These are phyloP conservation scores for Scyliorhinus canicula DNA, from an alignment of 2,797 vertebrate species.

Conservation along the genomic window DNA sequence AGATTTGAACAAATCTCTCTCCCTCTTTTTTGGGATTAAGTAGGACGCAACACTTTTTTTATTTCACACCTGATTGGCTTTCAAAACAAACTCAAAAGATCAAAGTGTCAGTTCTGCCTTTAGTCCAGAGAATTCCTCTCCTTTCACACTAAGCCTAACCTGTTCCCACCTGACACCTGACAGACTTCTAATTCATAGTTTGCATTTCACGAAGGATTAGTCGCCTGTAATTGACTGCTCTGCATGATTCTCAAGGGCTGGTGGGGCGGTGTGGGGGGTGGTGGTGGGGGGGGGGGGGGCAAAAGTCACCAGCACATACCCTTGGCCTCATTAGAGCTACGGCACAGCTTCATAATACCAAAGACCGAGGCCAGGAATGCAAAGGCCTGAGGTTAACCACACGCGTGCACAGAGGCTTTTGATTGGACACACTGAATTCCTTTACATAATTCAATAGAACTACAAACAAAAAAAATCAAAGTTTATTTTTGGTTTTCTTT, in stretches of 20 bases:
- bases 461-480: slow-evolving; percentile 41
- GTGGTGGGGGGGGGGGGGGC: slow-evolving; percentile 45
- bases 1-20: background rate
- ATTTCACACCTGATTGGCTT: slow-evolving; percentile 44
- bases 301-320: slow-evolving; percentile 43
- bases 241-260: background rate
- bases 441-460: slow-evolving; percentile 45
- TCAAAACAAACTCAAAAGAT: slow-evolving; percentile 42
- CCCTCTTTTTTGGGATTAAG: background rate
- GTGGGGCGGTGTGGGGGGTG: background rate
- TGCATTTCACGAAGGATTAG: slow-evolving; percentile 49
- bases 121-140: background rate
- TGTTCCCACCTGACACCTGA: slow-evolving; percentile 54
- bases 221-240: slow-evolving; percentile 45
- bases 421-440: slow-evolving; percentile 42
- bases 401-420: slow-evolving; percentile 38
- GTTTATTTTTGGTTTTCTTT: slow-evolving; percentile 35
- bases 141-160: slow-evolving; percentile 51
- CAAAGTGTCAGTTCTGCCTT: background rate
- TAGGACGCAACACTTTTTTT: background rate
- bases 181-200: slow-evolving; percentile 48
- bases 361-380: background rate
- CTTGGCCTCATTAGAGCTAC: slow-evolving; percentile 44
- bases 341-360: slow-evolving; percentile 36
- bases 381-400: slow-evolving; percentile 24